Percentiles rank a stretch among this genome's conserved stretches.
phyloP scores from a whole-genome alignment of 2,797 vertebrate genomes.

The Ctenopoma kingsleyae region DNA sequence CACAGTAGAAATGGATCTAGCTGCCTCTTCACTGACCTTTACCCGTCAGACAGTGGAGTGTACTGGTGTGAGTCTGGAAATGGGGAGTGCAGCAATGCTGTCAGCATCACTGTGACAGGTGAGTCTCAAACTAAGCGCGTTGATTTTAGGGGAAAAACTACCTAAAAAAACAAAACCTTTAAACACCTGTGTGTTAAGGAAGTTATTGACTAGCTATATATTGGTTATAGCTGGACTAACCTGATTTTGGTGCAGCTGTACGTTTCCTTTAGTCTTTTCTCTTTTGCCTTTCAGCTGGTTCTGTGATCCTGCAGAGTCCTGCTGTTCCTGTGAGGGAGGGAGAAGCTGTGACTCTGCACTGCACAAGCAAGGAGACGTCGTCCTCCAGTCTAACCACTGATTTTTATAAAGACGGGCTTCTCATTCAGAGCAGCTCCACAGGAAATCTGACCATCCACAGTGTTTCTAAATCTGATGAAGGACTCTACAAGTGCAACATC shows the following conservation, averaged over 20 bases:
- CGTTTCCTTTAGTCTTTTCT: too few species aligned
- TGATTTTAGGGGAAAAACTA: not conserved
- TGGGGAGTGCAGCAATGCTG: not conserved
- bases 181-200: too few species aligned
- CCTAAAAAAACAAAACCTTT: too few species aligned
- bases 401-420: not conserved
- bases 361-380: rapidly evolving
- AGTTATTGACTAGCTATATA: too few species aligned
- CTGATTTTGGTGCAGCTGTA: too few species aligned
- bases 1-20: rapidly evolving
- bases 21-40: not conserved
- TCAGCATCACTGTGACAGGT: conserved; percentile 35
- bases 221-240: not conserved
- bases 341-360: conserved; percentile 12
- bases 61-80: conserved; percentile 29
- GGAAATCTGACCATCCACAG: not conserved
- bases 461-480: not conserved
- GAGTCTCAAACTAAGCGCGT: not conserved
- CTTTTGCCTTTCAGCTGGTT: conserved; percentile 6
- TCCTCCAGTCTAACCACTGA: not conserved
- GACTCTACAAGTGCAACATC: conserved; percentile 13
- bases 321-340: not conserved
- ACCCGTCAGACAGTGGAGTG: not conserved
- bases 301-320: conserved; percentile 50
- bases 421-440: not conserved